Evolutionary conservation across 1,140 invertebrate species (phyloP).

Genomic region (Drosophila micromelanica): DNA sequence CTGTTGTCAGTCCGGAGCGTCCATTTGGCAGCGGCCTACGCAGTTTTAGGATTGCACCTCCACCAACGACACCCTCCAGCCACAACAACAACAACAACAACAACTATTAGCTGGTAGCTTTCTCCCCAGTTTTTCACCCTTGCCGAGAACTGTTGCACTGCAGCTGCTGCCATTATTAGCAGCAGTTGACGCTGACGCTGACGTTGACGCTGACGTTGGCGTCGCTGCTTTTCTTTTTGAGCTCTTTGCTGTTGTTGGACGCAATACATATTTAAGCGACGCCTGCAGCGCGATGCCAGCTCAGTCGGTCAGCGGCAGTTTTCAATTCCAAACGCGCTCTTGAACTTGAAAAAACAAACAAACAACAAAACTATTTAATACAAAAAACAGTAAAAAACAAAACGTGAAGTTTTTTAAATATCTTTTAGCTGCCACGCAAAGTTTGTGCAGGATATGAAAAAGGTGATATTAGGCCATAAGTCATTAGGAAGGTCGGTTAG

Average conservation of each 20-base stretch:
- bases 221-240: conserved; percentile 14
- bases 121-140: too few relatives aligned
- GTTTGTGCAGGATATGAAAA: conserved; percentile 40
- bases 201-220: background rate
- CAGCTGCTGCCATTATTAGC: conserved; percentile 33
- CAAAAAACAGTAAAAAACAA: conserved; percentile 1
- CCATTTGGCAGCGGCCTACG: too few relatives aligned
- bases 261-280: conserved; percentile 72
- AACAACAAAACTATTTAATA: conserved; percentile 4
- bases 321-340: conserved; percentile 54
- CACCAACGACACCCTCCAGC: too few relatives aligned
- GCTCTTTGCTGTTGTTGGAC: conserved; percentile 15
- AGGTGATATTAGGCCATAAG: conserved; percentile 35
- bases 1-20: background rate
- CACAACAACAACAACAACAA: background rate
- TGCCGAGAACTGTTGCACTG: conserved; percentile 7
- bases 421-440: background rate
- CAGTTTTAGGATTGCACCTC: too few relatives aligned
- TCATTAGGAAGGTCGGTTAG: background rate
- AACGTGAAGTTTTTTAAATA: conserved; percentile 7
- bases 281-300: conserved; percentile 55
- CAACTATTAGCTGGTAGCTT: too few relatives aligned
- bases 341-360: conserved; percentile 48
- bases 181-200: conserved; percentile 24
- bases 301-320: conserved; percentile 75